Percentiles rank a stretch among this genome's conserved stretches.
These are phyloP conservation scores for Typhlomys cinereus DNA, from an alignment of 2,113 vertebrate genomes.

Conservation along the genomic window DNA sequence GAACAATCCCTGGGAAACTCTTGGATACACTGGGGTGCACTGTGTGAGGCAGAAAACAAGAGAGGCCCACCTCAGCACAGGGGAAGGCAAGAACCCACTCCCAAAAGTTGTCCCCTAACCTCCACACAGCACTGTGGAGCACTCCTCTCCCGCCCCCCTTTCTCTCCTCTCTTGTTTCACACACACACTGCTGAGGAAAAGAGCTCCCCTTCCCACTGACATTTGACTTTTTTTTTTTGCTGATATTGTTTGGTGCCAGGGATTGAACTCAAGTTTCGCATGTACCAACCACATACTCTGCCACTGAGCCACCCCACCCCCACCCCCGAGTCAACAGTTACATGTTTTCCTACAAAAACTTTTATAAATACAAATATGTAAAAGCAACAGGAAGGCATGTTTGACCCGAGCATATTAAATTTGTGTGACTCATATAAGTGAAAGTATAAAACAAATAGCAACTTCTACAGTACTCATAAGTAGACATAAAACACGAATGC, in stretches of 20 bases:
- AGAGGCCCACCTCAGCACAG: too few species aligned
- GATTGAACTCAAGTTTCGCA: not conserved
- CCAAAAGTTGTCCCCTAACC: too few species aligned
- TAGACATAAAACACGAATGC: not conserved
- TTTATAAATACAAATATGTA: not conserved
- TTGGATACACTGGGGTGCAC: too few species aligned
- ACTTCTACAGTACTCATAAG: not conserved
- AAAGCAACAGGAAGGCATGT: not conserved
- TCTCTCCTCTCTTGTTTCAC: too few species aligned
- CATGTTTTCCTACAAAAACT: not conserved
- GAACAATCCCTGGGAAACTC: too few species aligned
- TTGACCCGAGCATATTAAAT: not conserved
- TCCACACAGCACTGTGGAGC: too few species aligned
- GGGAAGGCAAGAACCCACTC: too few species aligned
- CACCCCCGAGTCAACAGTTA: not conserved
- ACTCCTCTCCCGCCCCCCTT: too few species aligned
- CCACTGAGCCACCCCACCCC: not conserved
- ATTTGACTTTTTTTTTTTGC: too few species aligned
- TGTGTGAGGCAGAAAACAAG: too few species aligned
- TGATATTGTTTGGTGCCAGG: not conserved
- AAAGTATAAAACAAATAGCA: slow-evolving; percentile 23
- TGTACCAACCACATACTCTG: not conserved
- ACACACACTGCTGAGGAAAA: too few species aligned
- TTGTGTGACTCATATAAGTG: not conserved
- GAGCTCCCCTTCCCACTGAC: too few species aligned